These are phyloP conservation scores for Blastobasis adustella DNA, from an alignment of 2,888 invertebrate genomes.

Conservation along the genomic window DNA sequence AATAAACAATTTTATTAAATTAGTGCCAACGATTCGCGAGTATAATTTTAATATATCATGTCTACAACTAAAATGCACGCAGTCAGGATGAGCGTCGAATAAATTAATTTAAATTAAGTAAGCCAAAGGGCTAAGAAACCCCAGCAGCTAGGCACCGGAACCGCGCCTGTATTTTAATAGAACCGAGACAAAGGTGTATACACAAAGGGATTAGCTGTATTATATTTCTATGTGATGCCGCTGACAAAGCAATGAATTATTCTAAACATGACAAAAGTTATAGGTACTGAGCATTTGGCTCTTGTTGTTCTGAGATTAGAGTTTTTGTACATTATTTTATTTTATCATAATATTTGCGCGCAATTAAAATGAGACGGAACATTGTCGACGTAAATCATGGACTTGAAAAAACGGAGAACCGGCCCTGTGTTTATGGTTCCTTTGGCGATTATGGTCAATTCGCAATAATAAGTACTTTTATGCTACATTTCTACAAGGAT, in stretches of 20 bases:
- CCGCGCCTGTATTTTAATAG: slow-evolving; percentile 55
- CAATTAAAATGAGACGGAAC: too few species aligned
- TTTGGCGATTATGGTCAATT: too few species aligned
- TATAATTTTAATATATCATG: slow-evolving; percentile 17
- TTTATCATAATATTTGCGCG: too few species aligned
- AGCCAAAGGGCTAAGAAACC: slow-evolving; percentile 59
- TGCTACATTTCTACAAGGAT: too few species aligned
- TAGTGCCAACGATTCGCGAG: too few species aligned
- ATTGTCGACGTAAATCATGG: too few species aligned
- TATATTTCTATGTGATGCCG: slow-evolving; percentile 39
- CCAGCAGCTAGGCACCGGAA: slow-evolving; percentile 49
- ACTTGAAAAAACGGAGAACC: too few species aligned
- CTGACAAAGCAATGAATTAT: slow-evolving; percentile 27
- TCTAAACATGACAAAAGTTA: slow-evolving; percentile 19
- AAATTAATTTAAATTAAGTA: slow-evolving; percentile 68
- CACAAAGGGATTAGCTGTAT: slow-evolving; percentile 53
- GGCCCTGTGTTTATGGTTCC: too few species aligned
- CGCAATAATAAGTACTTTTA: too few species aligned
- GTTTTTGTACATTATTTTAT: too few species aligned
- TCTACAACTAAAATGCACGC: slow-evolving; percentile 34
- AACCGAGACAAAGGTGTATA: slow-evolving; percentile 54
- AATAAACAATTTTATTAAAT: too few species aligned
- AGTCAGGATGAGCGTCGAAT: slow-evolving; percentile 48
- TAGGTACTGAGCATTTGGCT: not conserved
- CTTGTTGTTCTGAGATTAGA: too few species aligned